Conservation (phyloP, 2,113 vertebrate genomes). For the Meles meles region DNA sequence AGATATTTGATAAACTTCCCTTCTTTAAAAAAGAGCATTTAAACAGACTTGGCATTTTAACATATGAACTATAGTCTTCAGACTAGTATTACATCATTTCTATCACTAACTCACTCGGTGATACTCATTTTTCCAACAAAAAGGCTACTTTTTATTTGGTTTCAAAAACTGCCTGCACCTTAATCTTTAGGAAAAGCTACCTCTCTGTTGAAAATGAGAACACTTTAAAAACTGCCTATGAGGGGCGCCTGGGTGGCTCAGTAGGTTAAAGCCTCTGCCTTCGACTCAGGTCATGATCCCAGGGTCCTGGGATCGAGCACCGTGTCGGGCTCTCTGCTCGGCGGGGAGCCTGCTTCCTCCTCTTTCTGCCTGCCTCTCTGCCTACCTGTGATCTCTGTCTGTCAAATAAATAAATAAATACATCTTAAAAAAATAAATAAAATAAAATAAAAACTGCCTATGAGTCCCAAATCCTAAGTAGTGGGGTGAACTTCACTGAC, state of each 20-base stretch:
- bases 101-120: neutral
- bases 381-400: too few species aligned
- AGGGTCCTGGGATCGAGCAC: too few species aligned
- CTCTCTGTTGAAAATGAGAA: neutral
- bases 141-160: neutral
- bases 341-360: too few species aligned
- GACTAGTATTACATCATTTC: neutral
- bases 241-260: too few species aligned
- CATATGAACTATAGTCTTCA: neutral
- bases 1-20: neutral
- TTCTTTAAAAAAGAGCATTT: neutral
- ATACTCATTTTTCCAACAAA: conserved; percentile 16
- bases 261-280: too few species aligned
- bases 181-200: neutral
- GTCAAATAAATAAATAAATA: too few species aligned
- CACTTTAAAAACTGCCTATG: neutral
- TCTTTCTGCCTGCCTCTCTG: too few species aligned
- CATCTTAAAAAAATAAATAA: too few species aligned
- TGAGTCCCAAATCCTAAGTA: neutral
- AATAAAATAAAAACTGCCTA: neutral
- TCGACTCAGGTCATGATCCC: too few species aligned
- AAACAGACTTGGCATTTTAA: neutral
- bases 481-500: neutral
- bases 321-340: too few species aligned
- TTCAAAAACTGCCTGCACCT: conserved; percentile 8